phyloP scores from a whole-genome alignment of 2,113 vertebrate species.

The Sylvia atricapilla region DNA sequence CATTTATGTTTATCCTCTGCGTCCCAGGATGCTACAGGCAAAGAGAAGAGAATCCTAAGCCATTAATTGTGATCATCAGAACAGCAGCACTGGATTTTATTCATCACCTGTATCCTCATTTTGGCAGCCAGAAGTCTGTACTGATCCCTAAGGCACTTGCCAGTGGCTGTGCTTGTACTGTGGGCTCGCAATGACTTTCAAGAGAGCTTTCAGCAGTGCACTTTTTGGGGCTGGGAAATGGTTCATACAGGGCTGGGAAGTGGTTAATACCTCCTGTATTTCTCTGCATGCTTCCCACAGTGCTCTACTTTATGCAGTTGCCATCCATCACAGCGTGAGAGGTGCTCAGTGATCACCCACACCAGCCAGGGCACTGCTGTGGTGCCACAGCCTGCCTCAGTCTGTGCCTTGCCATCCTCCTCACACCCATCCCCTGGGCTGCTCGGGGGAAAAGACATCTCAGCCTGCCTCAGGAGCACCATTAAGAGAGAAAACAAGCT shows the following conservation, averaged over 20 bases:
- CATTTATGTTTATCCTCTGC: not conserved
- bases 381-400: not conserved
- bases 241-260: not conserved
- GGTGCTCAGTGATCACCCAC: not conserved
- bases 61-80: not conserved
- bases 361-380: not conserved
- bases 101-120: not conserved
- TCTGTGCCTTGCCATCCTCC: constrained; percentile 4
- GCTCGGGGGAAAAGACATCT: not conserved
- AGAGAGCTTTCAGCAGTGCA: not conserved
- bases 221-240: not conserved
- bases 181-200: fast-evolving
- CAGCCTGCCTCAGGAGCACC: constrained; percentile 35
- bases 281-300: not conserved
- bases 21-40: not conserved
- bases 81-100: not conserved
- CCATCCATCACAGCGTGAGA: not conserved
- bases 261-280: constrained; percentile 14
- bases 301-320: not conserved
- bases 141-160: not conserved
- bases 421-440: not conserved
- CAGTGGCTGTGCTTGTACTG: not conserved
- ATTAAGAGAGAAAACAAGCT: constrained; percentile 58
- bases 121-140: not conserved
- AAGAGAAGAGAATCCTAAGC: not conserved